Conservation (phyloP, 2,888 invertebrate genomes). For the Creontiades dilutus region DNA sequence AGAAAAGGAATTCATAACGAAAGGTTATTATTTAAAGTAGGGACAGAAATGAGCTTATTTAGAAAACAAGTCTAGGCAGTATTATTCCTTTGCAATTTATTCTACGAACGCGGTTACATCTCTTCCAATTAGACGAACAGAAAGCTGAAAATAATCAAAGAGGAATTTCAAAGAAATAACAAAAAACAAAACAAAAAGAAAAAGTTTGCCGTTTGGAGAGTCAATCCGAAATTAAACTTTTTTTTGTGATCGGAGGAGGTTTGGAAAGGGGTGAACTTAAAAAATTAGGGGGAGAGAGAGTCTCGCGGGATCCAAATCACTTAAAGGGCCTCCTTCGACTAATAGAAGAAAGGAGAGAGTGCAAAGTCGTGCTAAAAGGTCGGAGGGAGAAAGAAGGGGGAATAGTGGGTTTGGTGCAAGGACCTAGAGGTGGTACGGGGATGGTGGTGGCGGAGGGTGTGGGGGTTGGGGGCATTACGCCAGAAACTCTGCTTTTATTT, state of each 20-base stretch:
- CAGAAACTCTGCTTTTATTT: constrained; percentile 70
- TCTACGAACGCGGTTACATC: too few relatives aligned
- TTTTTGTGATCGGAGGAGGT: not conserved
- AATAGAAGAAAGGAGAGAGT: constrained; percentile 51
- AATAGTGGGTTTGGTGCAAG: not conserved
- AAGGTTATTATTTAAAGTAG: too few relatives aligned
- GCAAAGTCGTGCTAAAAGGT: constrained; percentile 55
- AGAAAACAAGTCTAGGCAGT: too few relatives aligned
- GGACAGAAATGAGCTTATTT: too few relatives aligned
- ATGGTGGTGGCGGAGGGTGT: too few relatives aligned
- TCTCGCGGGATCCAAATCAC: constrained; percentile 53
- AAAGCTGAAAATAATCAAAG: not conserved
- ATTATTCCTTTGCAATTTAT: too few relatives aligned
- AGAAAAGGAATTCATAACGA: too few relatives aligned
- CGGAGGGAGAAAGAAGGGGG: not conserved
- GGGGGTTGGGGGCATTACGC: constrained; percentile 20
- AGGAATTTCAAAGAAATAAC: not conserved
- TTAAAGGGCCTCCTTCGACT: constrained; percentile 9
- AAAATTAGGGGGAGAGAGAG: constrained; percentile 23
- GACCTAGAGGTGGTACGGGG: too few relatives aligned
- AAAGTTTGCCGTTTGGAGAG: not conserved
- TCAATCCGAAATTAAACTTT: constrained; percentile 17
- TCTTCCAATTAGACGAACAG: too few relatives aligned
- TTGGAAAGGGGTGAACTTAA: not conserved
- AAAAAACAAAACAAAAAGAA: not conserved